A percentile compares a stretch with the other conserved stretches of the same genome.
Conservation (phyloP, 1,140 invertebrate genomes). For the Polyergus mexicanus region DNA sequence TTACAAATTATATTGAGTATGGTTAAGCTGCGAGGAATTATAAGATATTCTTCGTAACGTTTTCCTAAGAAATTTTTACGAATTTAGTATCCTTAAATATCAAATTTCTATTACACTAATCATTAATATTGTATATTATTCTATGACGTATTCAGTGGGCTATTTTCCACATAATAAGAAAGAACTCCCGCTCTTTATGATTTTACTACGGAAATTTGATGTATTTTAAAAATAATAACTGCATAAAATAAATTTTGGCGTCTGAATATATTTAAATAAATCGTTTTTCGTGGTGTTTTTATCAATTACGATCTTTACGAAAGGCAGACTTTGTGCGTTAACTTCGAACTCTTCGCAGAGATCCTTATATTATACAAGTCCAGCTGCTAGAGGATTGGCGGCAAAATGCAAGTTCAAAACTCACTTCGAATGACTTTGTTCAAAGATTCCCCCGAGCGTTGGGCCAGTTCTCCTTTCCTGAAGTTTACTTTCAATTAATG, state of each 20-base stretch:
- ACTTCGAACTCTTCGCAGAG: conserved; percentile 40
- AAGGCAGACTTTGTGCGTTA: conserved; percentile 35
- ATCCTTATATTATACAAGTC: conserved; percentile 63
- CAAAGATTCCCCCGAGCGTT: conserved; percentile 69
- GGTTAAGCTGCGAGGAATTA: conserved; percentile 39
- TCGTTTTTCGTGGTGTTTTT: conserved; percentile 10
- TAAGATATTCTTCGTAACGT: conserved; percentile 27
- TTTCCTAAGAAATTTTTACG: conserved; percentile 21
- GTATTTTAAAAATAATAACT: background rate
- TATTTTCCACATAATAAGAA: no score
- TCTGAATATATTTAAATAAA: background rate
- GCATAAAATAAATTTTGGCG: background rate
- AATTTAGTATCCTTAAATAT: conserved; percentile 44
- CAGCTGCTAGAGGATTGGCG: conserved; percentile 59
- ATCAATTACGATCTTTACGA: conserved; percentile 7
- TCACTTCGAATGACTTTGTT: conserved; percentile 68
- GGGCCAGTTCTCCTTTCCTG: conserved; percentile 49
- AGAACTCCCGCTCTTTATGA: no score
- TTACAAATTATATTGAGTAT: conserved; percentile 18
- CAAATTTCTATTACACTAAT: conserved; percentile 17
- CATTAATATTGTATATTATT: conserved; percentile 29
- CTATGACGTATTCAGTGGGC: background rate
- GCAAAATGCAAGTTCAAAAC: conserved; percentile 67
- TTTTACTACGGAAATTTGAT: background rate
- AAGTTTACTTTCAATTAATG: conserved; percentile 80